A percentile compares a stretch with the other conserved stretches of the same genome.
Conservation (phyloP, 2,888 invertebrate genomes). For the Tipula lateralis region DNA sequence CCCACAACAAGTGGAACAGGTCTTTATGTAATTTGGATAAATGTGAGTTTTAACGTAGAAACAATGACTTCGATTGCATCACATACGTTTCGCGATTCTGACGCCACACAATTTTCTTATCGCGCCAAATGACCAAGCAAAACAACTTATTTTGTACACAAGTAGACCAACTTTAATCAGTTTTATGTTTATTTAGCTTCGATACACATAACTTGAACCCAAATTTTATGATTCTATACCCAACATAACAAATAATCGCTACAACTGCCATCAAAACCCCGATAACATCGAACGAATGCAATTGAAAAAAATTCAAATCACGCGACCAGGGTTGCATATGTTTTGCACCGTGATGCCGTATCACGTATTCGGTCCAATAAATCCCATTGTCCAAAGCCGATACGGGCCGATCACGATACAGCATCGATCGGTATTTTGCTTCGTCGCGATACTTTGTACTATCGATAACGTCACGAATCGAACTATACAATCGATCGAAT, state of each 20-base stretch:
- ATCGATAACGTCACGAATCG: constrained; percentile 38
- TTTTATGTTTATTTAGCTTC: background rate
- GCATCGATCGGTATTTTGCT: constrained; percentile 45
- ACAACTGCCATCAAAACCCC: background rate
- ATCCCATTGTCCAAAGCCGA: constrained; percentile 50
- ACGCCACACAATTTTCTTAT: no score
- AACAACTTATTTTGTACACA: no score
- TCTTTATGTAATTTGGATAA: no score
- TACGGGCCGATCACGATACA: constrained; percentile 51
- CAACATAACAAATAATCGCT: background rate
- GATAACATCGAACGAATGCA: constrained; percentile 48
- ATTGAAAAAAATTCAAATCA: constrained; percentile 46
- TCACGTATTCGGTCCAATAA: constrained; percentile 52
- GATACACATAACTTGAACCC: background rate
- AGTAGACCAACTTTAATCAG: no score
- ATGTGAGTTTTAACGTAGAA: no score
- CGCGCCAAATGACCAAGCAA: no score
- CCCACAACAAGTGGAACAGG: no score
- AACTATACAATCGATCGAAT: constrained; percentile 39
- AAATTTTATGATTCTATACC: background rate
- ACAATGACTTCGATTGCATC: no score
- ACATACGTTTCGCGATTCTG: no score
- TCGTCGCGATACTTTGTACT: constrained; percentile 32
- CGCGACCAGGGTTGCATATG: constrained; percentile 49
- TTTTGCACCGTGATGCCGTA: constrained; percentile 50